Evolutionary conservation across 2,888 invertebrate genomes (phyloP), one percentile per base, ranked within the genome.

Genomic region (Dysmachus trigonus): DNA sequence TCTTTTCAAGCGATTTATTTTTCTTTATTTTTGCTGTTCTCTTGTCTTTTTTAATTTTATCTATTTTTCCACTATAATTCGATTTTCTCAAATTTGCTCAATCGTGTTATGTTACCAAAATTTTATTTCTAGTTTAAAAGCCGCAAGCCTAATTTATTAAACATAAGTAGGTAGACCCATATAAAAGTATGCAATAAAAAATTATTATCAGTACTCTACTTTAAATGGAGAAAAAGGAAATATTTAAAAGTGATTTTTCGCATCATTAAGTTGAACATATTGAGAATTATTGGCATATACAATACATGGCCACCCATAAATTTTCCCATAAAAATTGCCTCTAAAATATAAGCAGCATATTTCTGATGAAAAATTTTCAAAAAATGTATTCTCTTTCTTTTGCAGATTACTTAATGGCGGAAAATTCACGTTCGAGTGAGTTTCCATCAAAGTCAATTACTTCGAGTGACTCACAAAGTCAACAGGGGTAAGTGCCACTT

Each of bases 371-470:
- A 74, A n/a, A 33, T 33, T 5, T 74, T 74, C 74, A 35, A 27
- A 74, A 74, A 33, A 31, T n/a, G 27, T 74, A 31, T 73, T 73
- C 73, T 83, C 86, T 88, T 87, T 87, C 90, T 90, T 87, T 92
- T 92, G 82, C 92, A 94, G 94, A 94, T 91, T 94, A 93, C 91
- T 92, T 93, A 89, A 92, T 93, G 90, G 93, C 93, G 89, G 92
- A 92, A 88, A 93, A 93, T 90, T 92, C 93, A 86, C 91, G 92
- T 86, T 90, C 92, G 87, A 91, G 91, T 88, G 92, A 93, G 88
- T 93, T 93, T 90, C 93, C 93, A 88, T 89, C 91, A 82, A 91
- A 91, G 87, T 90, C 91, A 86, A 90, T 91, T 88, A 91, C 91
- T 85, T 91, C 92, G 30, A 91, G 90, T 88, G 92, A 92, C 87